These are phyloP conservation scores for Lampris megalopsis DNA, from an alignment of 2,113 vertebrate genomes.

Conservation along the genomic window DNA sequence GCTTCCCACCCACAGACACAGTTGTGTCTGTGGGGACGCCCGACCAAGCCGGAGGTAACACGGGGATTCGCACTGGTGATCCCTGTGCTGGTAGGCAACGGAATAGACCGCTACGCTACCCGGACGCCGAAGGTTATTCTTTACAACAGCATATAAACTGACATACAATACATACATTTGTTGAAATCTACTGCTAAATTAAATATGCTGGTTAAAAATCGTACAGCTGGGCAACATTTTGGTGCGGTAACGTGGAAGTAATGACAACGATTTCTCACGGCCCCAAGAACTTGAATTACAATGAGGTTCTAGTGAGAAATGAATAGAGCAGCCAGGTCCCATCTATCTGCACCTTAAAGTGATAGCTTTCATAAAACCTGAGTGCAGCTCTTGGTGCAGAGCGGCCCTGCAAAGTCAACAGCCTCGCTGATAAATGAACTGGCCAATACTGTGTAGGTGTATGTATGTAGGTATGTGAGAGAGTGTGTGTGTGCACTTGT, in stretches of 20 bases:
- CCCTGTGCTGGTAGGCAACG: too few species aligned
- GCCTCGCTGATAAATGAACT: slow-evolving; percentile 53
- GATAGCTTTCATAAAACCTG: slow-evolving; percentile 41
- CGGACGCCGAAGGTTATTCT: background rate
- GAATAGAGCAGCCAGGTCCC: slow-evolving; percentile 25
- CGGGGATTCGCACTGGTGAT: background rate
- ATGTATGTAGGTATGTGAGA: slow-evolving; percentile 13
- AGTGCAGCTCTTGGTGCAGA: slow-evolving; percentile 48
- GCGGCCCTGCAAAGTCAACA: slow-evolving; percentile 64
- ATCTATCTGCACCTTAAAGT: slow-evolving; percentile 6
- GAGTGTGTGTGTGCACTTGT: background rate
- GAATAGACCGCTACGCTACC: too few species aligned
- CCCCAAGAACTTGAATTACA: too few species aligned
- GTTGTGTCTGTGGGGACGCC: too few species aligned
- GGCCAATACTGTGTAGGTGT: background rate
- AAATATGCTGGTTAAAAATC: too few species aligned
- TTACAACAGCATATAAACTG: background rate
- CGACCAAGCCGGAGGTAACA: too few species aligned
- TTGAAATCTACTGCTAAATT: too few species aligned
- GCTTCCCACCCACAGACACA: too few species aligned
- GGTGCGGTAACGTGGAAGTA: too few species aligned
- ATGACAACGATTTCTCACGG: too few species aligned
- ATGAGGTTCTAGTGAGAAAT: slow-evolving; percentile 9
- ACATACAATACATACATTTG: too few species aligned
- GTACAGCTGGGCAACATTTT: too few species aligned